Base-by-base conservation (phyloP, 2,113 vertebrate species). In the Thomomys bottae region DNA sequence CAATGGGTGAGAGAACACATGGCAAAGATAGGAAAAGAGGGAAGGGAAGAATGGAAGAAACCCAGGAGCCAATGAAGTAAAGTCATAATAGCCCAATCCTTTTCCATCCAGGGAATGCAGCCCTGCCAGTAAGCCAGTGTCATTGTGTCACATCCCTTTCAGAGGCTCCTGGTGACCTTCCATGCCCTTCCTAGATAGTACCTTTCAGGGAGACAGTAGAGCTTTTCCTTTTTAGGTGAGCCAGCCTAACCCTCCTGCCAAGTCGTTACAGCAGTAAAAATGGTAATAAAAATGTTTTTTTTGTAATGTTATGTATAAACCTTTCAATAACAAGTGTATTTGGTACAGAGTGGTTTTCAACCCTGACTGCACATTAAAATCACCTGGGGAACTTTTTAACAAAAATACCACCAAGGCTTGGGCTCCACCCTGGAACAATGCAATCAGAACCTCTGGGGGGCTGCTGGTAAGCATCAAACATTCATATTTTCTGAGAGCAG, bases 271-370 rank as follows among this genome's bases (percentile, higher is more conserved):
- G 61, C 32, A 78, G 76, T 95, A 87, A 87, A 92, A 92, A 67
- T 24, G 6, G 26, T 57, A 72, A 78, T 93, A 91, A 66, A 79
- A 61, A 73, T 21, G 2, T 12, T 81, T 90, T 59, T 88, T 89
- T 87, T 87, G 49, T 70, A 70, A 87, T 76, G 83, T 75, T 67
- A 54, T 57, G 42, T 77, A 45, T 87, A 93, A 90, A 92, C 87
- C 73, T 91, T 89, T 89, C 59, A 61, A 24, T 83, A 92, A 78
- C 68, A 49, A 72, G 66, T 76, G 1, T 80, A 42, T 84, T 83
- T 86, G 91, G 80, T 88, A 23, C 72, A 67, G 76, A 84, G 84
- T 76, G 80, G 12, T 72, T 84, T 82, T 79, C 84, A 40, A 36
- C 68, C 61, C 59, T 20, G 75, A 68, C 72, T 90, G 72, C 54